Evolutionary conservation across 2,888 invertebrate species (phyloP).

Genomic region (Xanthia icteritia): DNA sequence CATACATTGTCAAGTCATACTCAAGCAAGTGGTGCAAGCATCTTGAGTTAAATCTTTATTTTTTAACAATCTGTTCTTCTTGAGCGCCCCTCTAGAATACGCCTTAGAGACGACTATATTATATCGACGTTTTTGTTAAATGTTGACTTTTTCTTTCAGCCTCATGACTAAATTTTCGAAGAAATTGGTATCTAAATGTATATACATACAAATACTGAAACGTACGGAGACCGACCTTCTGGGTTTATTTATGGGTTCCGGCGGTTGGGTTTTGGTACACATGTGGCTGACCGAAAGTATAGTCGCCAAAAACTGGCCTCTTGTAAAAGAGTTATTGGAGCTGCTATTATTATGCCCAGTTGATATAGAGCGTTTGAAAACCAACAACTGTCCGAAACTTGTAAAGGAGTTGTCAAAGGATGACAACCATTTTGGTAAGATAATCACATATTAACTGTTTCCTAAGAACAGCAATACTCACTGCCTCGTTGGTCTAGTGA

Average conservation of each 20-base stretch:
- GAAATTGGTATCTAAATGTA: slow-evolving; percentile 98
- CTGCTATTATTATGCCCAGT: slow-evolving; percentile 96
- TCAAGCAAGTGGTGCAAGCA: neutral
- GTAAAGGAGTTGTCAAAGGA: slow-evolving; percentile 96
- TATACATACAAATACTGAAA: slow-evolving; percentile 97
- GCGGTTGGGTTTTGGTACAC: slow-evolving; percentile 97
- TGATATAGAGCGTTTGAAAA: slow-evolving; percentile 96
- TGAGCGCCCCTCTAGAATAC: neutral
- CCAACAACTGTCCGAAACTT: slow-evolving; percentile 97
- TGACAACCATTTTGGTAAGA: slow-evolving; percentile 95
- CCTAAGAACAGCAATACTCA: neutral
- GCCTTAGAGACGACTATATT: neutral
- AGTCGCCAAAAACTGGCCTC: slow-evolving; percentile 95
- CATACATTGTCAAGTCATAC: neutral
- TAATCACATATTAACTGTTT: slow-evolving; percentile 8
- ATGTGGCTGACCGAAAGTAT: slow-evolving; percentile 97
- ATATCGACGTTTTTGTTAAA: slow-evolving; percentile 15
- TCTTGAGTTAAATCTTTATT: neutral
- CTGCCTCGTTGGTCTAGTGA: neutral
- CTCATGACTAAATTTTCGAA: slow-evolving; percentile 98
- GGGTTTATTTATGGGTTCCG: slow-evolving; percentile 96
- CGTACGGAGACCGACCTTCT: slow-evolving; percentile 95
- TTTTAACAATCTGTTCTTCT: neutral
- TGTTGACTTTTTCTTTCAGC: slow-evolving; percentile 90
- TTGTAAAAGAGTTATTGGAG: slow-evolving; percentile 96